Evolutionary conservation across 2,888 invertebrate genomes (phyloP), one percentile per base, ranked within the genome.

Genomic region (Perizoma affinitatum): DNA sequence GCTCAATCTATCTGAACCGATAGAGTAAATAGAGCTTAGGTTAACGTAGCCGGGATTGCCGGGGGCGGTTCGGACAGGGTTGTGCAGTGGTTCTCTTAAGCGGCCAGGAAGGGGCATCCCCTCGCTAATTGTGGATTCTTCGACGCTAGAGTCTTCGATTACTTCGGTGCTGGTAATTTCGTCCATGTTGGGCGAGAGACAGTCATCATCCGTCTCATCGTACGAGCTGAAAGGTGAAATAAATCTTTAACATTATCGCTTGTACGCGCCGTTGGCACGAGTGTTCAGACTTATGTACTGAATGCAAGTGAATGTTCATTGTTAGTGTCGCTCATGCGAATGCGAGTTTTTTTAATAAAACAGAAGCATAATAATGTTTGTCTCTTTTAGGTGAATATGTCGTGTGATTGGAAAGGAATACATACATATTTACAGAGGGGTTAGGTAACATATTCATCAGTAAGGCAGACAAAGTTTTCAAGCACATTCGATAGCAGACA

Each of bases 131-230:
- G 89, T 88, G 6, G 87, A 87, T 64, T 91, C 92, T 65, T 90
- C 90, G 44, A 90, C 84, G 73, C 90, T 91, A 22, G 92, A 89
- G 69, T 93, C 93, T 49, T 92, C 93, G 42, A 88, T 75, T 33
- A 80, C 85, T 65, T 92, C 92, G 3, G 89, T 88, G 72, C 82
- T 93, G 65, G 94, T 88, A 69, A 94, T 93, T 63, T 94, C 93
- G 78, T 95, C 95, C 74, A 95, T 77, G 80, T 95, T 95, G 68
- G 95, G 95, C 63, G 95, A 95, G 66, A 95, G 90, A 69, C 94
- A 93, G 80, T 95, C 95, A 65, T 95, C 95, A 71, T 94, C 94
- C 46, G 93, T 94, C 83, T 95, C 94, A 94, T 95, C 95, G 94
- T 94, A 94, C 81, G 94, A 94, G 94, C 94, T 95, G 93, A 47